Conservation (phyloP, 2,797 vertebrate species). For the Crypturellus tataupa region DNA sequence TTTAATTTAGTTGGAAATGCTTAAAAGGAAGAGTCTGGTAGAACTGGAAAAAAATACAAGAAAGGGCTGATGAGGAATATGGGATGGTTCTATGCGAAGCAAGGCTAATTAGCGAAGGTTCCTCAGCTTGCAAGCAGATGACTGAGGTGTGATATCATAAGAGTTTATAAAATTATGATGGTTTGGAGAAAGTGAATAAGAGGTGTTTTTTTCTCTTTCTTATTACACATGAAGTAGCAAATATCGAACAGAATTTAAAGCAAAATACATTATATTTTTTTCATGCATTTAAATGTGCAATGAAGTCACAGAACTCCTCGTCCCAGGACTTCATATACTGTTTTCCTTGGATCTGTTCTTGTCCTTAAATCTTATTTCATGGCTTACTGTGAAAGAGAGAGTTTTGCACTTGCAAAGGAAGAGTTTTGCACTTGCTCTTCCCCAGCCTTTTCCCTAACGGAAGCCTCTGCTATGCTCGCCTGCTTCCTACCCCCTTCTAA, state of each 20-base stretch:
- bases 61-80: not conserved
- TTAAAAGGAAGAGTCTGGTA: not conserved
- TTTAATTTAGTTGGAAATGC: not conserved
- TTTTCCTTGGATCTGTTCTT: not conserved
- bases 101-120: not conserved
- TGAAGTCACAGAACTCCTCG: not conserved
- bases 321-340: not conserved
- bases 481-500: not conserved
- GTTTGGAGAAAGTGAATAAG: not conserved
- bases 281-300: not conserved
- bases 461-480: too few relatives aligned
- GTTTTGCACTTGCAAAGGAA: not conserved
- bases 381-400: not conserved
- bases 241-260: not conserved
- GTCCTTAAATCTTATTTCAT: not conserved
- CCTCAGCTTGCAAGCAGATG: not conserved
- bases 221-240: not conserved
- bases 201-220: not conserved
- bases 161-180: not conserved
- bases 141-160: not conserved
- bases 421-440: not conserved
- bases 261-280: not conserved
- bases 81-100: not conserved
- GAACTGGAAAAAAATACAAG: not conserved
- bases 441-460: not conserved